These are phyloP conservation scores for Oriolus oriolus DNA, from an alignment of 2,113 vertebrate genomes.

Conservation along the genomic window DNA sequence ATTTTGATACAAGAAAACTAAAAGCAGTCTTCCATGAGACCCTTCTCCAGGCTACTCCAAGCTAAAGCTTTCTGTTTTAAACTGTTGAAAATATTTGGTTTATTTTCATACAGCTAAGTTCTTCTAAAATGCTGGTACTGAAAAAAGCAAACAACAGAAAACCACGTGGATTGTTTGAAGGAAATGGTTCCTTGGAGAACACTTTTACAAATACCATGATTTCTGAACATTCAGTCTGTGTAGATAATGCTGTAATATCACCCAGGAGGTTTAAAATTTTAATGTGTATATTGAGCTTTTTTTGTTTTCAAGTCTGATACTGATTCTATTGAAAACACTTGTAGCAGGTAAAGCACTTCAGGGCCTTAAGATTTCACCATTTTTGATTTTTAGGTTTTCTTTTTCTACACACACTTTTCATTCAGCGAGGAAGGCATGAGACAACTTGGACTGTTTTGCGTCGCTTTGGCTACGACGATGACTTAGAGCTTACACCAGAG, in stretches of 20 bases:
- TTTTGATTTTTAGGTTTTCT: conserved; percentile 86
- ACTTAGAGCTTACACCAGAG: conserved; percentile 93
- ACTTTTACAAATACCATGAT: neutral
- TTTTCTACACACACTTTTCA: conserved; percentile 97
- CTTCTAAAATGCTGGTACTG: neutral
- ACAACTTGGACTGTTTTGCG: conserved; percentile 97
- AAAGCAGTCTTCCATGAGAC: neutral
- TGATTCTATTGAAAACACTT: neutral
- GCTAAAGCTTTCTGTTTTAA: neutral
- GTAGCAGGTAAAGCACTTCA: neutral
- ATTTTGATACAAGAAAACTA: neutral
- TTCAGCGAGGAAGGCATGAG: conserved; percentile 95
- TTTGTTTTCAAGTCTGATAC: neutral
- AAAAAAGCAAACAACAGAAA: neutral
- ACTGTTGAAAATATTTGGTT: neutral
- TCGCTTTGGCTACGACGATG: conserved; percentile 94
- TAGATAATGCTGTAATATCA: neutral
- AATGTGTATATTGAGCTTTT: neutral
- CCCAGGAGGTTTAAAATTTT: neutral
- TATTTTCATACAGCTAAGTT: neutral
- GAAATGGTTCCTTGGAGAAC: neutral
- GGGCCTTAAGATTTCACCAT: neutral
- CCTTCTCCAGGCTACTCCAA: neutral
- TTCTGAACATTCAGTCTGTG: neutral
- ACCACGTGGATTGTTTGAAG: neutral